These are phyloP conservation scores for Premnoplex brunnescens DNA, from an alignment of 2,797 vertebrate genomes.

Conservation along the genomic window DNA sequence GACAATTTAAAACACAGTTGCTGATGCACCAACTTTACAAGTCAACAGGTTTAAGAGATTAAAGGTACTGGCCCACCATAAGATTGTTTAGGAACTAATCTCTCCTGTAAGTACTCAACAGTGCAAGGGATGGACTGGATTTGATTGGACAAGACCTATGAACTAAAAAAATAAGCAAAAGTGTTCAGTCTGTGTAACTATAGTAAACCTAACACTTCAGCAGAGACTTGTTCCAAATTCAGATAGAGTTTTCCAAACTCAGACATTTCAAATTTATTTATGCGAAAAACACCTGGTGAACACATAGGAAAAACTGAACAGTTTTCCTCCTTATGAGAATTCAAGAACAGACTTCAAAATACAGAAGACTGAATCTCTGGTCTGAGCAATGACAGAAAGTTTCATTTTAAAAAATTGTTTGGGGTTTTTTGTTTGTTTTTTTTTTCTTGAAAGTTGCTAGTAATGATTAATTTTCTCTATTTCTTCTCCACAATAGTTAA, in stretches of 20 bases:
- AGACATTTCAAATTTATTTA: constrained; percentile 20
- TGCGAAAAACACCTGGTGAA: constrained; percentile 55
- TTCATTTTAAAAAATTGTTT: neutral
- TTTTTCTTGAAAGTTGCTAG: neutral
- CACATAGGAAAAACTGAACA: constrained; percentile 51
- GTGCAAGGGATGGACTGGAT: neutral
- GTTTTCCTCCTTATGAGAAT: constrained; percentile 3
- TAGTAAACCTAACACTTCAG: constrained; percentile 15
- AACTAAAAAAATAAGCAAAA: neutral
- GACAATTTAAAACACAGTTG: neutral
- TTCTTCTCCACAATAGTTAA: neutral
- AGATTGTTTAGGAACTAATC: constrained; percentile 23
- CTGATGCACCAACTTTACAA: neutral
- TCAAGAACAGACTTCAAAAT: constrained; percentile 13
- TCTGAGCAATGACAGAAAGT: neutral
- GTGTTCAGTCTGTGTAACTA: neutral
- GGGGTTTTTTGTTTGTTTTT: neutral
- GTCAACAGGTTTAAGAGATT: neutral
- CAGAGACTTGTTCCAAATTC: constrained; percentile 1
- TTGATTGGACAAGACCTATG: constrained; percentile 23
- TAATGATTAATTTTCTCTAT: neutral
- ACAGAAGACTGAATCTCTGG: neutral
- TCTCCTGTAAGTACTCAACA: constrained; percentile 3
- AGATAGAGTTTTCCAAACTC: constrained; percentile 6
- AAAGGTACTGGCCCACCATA: neutral